A percentile compares a stretch with the other conserved stretches of the same genome.
phyloP scores from a whole-genome alignment of 2,888 invertebrate species.

The Psylliodes chrysocephalus region DNA sequence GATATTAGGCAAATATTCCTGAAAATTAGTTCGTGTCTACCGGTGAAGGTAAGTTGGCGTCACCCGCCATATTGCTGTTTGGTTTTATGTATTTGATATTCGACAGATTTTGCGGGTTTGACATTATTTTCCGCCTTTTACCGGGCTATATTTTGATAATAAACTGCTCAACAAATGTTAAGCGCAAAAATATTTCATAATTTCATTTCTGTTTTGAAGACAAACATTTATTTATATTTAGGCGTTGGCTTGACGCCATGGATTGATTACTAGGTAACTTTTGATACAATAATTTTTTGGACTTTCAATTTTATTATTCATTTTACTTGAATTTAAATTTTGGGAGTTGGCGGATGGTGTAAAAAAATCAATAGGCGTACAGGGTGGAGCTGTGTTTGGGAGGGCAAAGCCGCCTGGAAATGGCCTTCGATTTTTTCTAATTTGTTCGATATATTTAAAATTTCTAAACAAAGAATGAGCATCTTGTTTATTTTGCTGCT shows the following conservation, averaged over 20 bases:
- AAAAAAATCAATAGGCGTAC: background rate
- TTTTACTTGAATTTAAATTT: no score
- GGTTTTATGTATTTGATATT: conserved; percentile 50
- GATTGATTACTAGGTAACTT: no score
- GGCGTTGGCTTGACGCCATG: conserved; percentile 26
- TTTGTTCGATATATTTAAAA: no score
- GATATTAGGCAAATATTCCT: conserved; percentile 71
- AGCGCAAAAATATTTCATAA: background rate
- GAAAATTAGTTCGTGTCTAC: conserved; percentile 78
- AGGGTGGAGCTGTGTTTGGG: background rate
- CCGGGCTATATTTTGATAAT: conserved; percentile 39
- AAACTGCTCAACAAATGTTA: conserved; percentile 1
- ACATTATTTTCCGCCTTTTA: conserved; percentile 40
- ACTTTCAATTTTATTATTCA: no score
- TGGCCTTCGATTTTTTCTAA: no score
- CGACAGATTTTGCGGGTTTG: conserved; percentile 49
- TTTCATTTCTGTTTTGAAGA: background rate
- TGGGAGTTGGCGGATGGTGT: no score
- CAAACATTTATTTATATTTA: conserved; percentile 6
- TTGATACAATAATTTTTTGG: no score
- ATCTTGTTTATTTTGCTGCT: no score
- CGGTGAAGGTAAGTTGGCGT: conserved; percentile 74
- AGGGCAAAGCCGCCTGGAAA: no score
- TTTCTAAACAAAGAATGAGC: no score
- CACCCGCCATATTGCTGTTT: conserved; percentile 55